Conservation (phyloP, 1,140 invertebrate species). For the Trypoxylus dichotomus region DNA sequence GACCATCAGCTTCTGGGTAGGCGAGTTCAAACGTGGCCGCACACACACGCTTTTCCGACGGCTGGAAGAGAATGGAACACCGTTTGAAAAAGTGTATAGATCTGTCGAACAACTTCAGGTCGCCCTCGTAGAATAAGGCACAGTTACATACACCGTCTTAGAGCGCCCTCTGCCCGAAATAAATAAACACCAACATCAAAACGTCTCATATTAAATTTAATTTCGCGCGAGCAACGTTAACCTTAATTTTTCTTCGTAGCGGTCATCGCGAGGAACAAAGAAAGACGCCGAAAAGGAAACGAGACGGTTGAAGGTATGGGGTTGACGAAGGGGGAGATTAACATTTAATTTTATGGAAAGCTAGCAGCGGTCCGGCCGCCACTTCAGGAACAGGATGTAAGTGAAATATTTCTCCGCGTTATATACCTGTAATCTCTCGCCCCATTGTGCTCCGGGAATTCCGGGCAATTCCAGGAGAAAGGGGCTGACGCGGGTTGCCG, state of each 20-base stretch:
- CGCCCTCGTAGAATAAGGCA: too few relatives aligned
- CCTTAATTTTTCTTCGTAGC: too few relatives aligned
- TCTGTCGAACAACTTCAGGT: too few relatives aligned
- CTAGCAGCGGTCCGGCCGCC: not conserved
- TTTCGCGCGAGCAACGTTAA: not conserved
- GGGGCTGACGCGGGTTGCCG: not conserved
- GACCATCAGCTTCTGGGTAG: too few relatives aligned
- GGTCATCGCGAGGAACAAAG: too few relatives aligned
- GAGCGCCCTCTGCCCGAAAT: not conserved
- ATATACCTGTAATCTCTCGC: not conserved
- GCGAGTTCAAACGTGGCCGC: too few relatives aligned
- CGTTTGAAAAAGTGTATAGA: too few relatives aligned
- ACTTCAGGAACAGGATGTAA: not conserved
- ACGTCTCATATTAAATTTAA: not conserved
- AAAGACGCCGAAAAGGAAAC: not conserved
- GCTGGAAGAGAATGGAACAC: too few relatives aligned
- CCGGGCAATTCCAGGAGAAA: not conserved
- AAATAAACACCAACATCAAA: not conserved
- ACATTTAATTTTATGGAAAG: constrained; percentile 4
- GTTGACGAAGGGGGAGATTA: not conserved
- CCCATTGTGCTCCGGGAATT: not conserved
- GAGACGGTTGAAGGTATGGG: not conserved
- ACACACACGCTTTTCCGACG: too few relatives aligned
- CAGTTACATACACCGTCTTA: too few relatives aligned
- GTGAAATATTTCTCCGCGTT: not conserved